Conservation (phyloP, 2,797 vertebrate genomes). For the Pipistrellus pygmaeus region DNA sequence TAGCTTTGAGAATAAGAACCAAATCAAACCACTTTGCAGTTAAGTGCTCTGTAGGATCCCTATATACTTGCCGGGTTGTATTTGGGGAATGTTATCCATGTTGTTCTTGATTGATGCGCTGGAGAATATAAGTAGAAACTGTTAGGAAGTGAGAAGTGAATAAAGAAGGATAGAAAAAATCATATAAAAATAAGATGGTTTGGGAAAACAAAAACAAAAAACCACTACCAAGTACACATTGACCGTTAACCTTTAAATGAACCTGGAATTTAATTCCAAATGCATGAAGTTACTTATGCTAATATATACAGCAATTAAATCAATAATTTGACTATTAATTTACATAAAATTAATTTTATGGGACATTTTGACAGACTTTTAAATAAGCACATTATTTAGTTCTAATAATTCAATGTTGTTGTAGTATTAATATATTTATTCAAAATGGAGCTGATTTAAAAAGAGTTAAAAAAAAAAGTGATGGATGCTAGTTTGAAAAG, state of each 20-base stretch:
- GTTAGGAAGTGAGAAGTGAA: neutral
- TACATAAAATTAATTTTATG: constrained; percentile 1
- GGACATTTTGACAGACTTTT: neutral
- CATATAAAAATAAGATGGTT: neutral
- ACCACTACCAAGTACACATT: neutral
- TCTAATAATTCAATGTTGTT: neutral
- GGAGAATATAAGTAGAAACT: neutral
- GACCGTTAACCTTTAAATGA: neutral
- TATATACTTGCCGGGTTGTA: neutral
- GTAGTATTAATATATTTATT: neutral
- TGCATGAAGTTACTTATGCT: neutral
- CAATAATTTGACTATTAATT: neutral
- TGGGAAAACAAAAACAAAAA: neutral
- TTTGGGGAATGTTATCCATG: neutral
- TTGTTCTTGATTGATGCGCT: neutral
- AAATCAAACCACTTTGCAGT: neutral
- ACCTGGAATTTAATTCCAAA: neutral
- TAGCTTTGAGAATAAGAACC: neutral
- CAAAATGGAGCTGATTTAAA: neutral
- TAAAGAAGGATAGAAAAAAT: neutral
- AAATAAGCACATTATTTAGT: neutral
- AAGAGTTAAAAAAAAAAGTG: neutral
- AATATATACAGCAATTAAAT: constrained; percentile 2
- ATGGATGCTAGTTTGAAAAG: neutral
- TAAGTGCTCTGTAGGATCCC: neutral